Evolutionary conservation across 2,113 vertebrate genomes (phyloP).

Genomic region (Lophochroa leadbeateri): DNA sequence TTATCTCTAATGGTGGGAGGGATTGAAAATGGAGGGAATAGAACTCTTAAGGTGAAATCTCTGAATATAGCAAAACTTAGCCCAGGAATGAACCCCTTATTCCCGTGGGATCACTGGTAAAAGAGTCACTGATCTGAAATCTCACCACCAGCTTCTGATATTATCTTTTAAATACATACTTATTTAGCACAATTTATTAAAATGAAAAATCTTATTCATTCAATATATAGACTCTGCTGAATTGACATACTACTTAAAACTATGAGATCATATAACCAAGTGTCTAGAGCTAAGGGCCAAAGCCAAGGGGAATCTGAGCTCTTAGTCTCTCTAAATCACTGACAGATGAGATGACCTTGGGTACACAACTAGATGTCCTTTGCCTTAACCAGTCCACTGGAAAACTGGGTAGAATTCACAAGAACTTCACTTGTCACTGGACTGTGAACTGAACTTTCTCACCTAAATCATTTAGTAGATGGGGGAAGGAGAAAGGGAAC

Average conservation of each 20-base stretch:
- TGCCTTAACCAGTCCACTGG: background rate
- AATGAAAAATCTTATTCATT: background rate
- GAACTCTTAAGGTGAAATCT: background rate
- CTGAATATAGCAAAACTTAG: background rate
- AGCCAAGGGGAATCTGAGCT: background rate
- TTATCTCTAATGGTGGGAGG: background rate
- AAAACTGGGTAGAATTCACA: constrained; percentile 17
- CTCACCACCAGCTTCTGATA: background rate
- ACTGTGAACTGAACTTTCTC: background rate
- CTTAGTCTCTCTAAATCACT: background rate
- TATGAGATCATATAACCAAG: background rate
- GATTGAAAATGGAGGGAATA: background rate
- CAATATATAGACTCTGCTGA: background rate
- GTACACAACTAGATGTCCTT: background rate
- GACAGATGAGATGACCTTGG: background rate
- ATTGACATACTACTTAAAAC: background rate
- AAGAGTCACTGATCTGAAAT: background rate
- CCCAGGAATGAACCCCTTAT: background rate
- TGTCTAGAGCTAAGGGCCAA: background rate
- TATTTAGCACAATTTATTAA: background rate
- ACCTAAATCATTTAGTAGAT: background rate
- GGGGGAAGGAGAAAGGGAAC: fast-evolving
- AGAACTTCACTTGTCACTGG: background rate
- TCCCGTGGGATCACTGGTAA: background rate
- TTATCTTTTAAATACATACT: background rate